Percentiles rank a stretch among this genome's conserved stretches.
phyloP scores from a whole-genome alignment of 2,888 invertebrate species.

The Anarsia innoxiella region DNA sequence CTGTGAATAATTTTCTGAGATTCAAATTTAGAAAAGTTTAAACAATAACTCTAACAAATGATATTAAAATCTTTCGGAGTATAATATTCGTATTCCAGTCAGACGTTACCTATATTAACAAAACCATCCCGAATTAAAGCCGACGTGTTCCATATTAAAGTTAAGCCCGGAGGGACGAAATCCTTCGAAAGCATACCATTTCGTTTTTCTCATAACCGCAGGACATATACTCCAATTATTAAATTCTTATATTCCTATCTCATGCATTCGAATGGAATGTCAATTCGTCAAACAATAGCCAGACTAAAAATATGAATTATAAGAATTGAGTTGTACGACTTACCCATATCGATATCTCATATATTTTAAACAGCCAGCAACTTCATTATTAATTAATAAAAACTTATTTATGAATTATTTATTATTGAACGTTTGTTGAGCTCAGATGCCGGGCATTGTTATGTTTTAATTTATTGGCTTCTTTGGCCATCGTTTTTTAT shows the following conservation, averaged over 20 bases:
- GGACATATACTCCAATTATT: slow-evolving; percentile 58
- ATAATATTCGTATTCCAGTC: background rate
- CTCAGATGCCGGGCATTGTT: slow-evolving; percentile 43
- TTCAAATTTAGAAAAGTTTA: no score
- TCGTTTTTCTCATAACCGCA: slow-evolving; percentile 50
- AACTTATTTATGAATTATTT: slow-evolving; percentile 61
- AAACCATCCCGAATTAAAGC: slow-evolving; percentile 26
- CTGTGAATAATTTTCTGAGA: no score
- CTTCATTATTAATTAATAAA: slow-evolving; percentile 63
- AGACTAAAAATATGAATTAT: slow-evolving; percentile 56
- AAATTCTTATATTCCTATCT: slow-evolving; percentile 53
- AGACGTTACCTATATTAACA: slow-evolving; percentile 10
- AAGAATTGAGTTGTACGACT: slow-evolving; percentile 50
- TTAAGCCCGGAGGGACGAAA: slow-evolving; percentile 32
- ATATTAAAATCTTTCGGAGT: no score
- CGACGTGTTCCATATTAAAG: slow-evolving; percentile 24
- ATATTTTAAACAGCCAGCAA: slow-evolving; percentile 32
- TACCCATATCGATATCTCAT: slow-evolving; percentile 26
- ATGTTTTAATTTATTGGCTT: slow-evolving; percentile 47
- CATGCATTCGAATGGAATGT: slow-evolving; percentile 37
- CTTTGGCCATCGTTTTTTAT: slow-evolving; percentile 41
- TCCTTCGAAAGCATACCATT: slow-evolving; percentile 40
- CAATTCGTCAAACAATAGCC: slow-evolving; percentile 45
- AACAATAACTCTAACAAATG: no score
- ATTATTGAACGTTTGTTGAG: slow-evolving; percentile 31